Evolutionary conservation across 2,113 vertebrate genomes (phyloP).

Genomic region (Trochalopteron elliotii): DNA sequence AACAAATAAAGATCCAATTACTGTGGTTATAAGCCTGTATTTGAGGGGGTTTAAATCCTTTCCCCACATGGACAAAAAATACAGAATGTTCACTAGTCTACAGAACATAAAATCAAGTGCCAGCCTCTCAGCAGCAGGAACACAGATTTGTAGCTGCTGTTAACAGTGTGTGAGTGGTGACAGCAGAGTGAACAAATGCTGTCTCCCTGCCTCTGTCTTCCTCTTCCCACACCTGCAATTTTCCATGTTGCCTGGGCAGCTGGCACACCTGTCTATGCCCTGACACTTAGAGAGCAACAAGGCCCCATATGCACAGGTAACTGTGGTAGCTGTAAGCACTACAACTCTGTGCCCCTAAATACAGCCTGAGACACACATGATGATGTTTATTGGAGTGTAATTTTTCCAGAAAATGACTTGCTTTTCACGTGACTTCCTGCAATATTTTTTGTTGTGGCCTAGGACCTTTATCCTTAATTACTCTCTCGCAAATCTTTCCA

Average conservation of each 20-base stretch:
- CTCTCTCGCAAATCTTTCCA: not conserved
- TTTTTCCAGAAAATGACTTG: not conserved
- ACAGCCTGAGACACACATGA: not conserved
- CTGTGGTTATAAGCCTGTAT: not conserved
- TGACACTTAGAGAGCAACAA: not conserved
- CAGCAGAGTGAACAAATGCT: not conserved
- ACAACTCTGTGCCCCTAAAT: not conserved
- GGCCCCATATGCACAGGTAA: not conserved
- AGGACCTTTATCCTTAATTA: not conserved
- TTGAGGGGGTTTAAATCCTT: not conserved
- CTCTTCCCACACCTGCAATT: not conserved
- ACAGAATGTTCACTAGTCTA: not conserved
- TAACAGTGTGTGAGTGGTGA: rapidly evolving
- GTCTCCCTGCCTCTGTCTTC: not conserved
- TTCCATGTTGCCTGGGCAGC: not conserved
- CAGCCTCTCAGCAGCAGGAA: not conserved
- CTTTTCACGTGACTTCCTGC: not conserved
- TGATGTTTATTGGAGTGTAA: not conserved
- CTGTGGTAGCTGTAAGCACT: not conserved
- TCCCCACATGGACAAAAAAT: not conserved
- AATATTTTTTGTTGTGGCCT: not conserved
- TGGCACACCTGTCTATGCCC: not conserved
- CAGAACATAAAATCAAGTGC: not conserved
- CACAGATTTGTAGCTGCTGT: not conserved
- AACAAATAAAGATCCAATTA: not conserved